Conservation (phyloP, 2,113 vertebrate species). For the Engraulis encrasicolus region DNA sequence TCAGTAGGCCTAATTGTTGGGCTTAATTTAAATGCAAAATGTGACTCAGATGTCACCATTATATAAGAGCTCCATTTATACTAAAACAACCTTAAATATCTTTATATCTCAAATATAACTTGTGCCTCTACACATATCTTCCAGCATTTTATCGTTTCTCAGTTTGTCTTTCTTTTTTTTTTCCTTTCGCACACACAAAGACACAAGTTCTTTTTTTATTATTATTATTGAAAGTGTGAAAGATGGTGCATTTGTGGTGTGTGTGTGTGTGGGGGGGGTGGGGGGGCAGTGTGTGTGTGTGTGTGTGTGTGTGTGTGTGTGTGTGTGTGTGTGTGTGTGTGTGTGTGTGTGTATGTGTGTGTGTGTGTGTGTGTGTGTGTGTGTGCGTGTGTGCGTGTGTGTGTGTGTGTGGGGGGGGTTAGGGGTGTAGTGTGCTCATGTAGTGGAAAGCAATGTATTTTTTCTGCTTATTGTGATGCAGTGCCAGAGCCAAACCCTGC, state of each 20-base stretch:
- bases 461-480: background rate
- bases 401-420: background rate
- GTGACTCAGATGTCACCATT: too few relatives aligned
- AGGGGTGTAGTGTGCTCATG: background rate
- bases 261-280: background rate
- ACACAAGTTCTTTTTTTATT: too few relatives aligned
- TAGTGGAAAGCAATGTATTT: conserved; percentile 1
- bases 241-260: too few relatives aligned
- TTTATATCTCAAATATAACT: too few relatives aligned
- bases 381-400: background rate
- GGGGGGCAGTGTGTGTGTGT: background rate
- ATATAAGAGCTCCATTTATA: too few relatives aligned
- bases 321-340: background rate
- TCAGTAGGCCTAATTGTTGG: background rate
- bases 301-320: background rate
- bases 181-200: too few relatives aligned
- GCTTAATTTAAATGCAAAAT: background rate
- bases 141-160: too few relatives aligned
- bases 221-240: too few relatives aligned
- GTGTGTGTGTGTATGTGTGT: conserved; percentile 2
- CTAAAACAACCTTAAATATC: too few relatives aligned
- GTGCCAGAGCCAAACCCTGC: background rate
- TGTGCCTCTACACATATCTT: too few relatives aligned
- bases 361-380: background rate
- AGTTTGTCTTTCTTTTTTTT: too few relatives aligned